A percentile compares a stretch with the other conserved stretches of the same genome.
These are phyloP conservation scores for Aporrectodea caliginosa DNA, from an alignment of 1,140 invertebrate species.

Conservation along the genomic window DNA sequence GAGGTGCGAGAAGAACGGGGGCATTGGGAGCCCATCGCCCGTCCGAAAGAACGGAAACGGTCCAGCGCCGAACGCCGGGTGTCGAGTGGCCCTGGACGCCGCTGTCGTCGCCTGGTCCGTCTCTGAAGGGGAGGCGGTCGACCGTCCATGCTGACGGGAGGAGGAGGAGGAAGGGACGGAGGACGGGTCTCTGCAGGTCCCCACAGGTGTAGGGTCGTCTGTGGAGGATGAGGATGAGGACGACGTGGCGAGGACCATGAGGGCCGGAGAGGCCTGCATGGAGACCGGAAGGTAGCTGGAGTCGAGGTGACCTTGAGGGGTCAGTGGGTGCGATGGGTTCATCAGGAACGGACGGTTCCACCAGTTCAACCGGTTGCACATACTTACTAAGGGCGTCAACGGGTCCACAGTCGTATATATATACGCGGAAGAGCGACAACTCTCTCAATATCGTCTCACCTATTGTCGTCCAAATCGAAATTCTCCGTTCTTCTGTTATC, in stretches of 20 bases:
- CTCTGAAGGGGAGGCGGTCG: not conserved
- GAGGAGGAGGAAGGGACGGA: not conserved
- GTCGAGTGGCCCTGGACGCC: not conserved
- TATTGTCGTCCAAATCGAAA: no score
- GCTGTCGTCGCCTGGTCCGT: not conserved
- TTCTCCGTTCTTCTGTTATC: not conserved
- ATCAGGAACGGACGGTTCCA: not conserved
- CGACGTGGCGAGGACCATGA: not conserved
- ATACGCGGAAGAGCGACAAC: no score
- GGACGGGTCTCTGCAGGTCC: no score
- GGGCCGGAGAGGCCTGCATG: not conserved
- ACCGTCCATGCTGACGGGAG: not conserved
- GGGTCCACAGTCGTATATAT: no score
- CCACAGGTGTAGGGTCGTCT: no score
- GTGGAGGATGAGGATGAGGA: not conserved
- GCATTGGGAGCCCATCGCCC: not conserved
- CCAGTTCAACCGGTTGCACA: not conserved
- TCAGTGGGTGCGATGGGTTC: not conserved
- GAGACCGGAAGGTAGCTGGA: not conserved
- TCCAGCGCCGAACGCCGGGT: not conserved
- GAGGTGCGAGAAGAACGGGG: not conserved
- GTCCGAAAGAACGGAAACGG: not conserved
- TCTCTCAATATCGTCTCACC: no score
- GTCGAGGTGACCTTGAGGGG: not conserved
- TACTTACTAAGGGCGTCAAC: not conserved